phyloP scores from a whole-genome alignment of 2,113 vertebrate species.

The Diphyllodes magnificus region DNA sequence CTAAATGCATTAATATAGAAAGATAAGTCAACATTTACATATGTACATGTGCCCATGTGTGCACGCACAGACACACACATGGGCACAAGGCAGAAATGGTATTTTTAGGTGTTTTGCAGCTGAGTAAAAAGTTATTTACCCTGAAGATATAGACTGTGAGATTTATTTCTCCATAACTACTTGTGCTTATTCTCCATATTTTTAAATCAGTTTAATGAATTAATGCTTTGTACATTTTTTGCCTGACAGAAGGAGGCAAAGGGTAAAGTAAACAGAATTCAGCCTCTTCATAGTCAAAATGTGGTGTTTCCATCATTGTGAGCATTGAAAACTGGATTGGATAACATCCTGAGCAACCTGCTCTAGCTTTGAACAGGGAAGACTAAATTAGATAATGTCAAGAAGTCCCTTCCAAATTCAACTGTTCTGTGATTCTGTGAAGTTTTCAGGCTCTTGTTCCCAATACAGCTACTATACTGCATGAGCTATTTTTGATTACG shows the following conservation, averaged over 20 bases:
- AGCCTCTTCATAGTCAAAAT: neutral
- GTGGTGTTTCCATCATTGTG: neutral
- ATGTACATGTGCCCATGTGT: too few relatives aligned
- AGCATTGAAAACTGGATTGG: neutral
- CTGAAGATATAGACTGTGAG: neutral
- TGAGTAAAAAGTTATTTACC: neutral
- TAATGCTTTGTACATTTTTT: neutral
- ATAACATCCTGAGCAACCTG: neutral
- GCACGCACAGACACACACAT: fast-evolving
- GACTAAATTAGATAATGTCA: neutral
- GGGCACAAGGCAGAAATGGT: neutral
- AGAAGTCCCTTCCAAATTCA: neutral
- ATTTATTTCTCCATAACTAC: neutral
- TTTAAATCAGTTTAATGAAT: neutral
- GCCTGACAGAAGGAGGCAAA: neutral
- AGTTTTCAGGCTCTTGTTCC: neutral
- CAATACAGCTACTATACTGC: neutral
- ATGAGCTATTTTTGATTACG: neutral
- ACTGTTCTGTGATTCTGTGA: neutral
- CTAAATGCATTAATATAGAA: neutral
- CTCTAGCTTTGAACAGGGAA: neutral
- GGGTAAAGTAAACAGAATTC: neutral
- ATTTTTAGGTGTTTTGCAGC: neutral
- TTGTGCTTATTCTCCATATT: neutral
- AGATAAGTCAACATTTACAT: neutral